Base-by-base conservation (phyloP, 2,797 vertebrate species). In the Eulemur rubriventer region DNA sequence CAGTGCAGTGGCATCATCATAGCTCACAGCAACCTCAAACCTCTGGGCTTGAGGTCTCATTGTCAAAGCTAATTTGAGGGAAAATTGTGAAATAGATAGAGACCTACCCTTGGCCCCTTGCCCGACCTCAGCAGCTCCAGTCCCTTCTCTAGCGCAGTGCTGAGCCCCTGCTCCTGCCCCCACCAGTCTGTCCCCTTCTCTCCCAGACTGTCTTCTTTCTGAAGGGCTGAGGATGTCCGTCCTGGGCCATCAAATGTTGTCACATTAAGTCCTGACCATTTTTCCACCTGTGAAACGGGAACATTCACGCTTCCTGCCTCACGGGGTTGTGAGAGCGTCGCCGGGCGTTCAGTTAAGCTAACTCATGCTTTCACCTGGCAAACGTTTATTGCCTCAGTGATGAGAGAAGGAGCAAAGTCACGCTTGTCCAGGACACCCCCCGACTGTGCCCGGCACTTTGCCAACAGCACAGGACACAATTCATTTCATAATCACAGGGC, bases 361-460 rank as follows among this genome's bases (percentile, higher is more conserved):
- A 10, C 52, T 79, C 65, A 72, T 1, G 28, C 57, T 73, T 95
- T 84, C 20, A 69, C 78, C 20, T 0, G 3, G 65, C 81, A 81
- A 35, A 76, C 4, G 9, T 96, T 95, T 97, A 93, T 97, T 96
- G 94, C 81, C 69, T 75, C 9, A 16, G 33, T 92, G 73, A 75
- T 24, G 38, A 84, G 28, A 81, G n/a, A 24, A 80, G n/a, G 46
- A 59, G 28, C 33, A 52, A 85, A 72, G 73, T 48, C 48, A 55
- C 0, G 4, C 43, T 76, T 72, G 81, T 72, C 75, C 52, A 43
- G 33, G 30, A 41, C 69, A 12, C 33, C 63, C 52, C 55, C 33
- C 13, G 26, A 30, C 73, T 50, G n/a, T 67, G 86, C 63, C 72
- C 1, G 2, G 52, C 79, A 61, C 48, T 84, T 82, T 48, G 91